phyloP scores from a whole-genome alignment of 2,888 invertebrate genomes.

The Melieria picta region DNA sequence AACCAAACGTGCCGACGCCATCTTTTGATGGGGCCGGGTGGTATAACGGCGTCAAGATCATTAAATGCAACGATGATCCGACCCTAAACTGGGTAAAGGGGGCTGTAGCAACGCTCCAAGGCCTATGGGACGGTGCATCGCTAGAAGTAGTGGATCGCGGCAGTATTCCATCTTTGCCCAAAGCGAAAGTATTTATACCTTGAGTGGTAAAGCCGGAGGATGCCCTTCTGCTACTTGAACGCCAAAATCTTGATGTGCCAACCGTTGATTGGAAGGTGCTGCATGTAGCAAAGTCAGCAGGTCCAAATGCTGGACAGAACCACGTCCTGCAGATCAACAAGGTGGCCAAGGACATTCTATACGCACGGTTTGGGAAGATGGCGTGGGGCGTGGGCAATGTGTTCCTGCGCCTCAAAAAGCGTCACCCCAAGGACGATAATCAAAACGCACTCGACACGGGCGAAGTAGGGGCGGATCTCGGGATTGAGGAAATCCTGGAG shows the following conservation, averaged over 20 bases:
- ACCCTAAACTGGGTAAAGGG: neutral
- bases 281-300: neutral
- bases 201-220: conserved; percentile 1
- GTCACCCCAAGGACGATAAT: too few relatives aligned
- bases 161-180: conserved; percentile 1
- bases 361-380: too few relatives aligned
- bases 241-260: neutral
- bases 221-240: neutral
- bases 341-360: neutral
- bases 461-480: neutral
- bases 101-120: neutral
- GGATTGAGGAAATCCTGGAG: neutral
- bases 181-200: conserved; percentile 11
- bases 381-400: too few relatives aligned
- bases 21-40: conserved; percentile 9
- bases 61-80: conserved; percentile 9
- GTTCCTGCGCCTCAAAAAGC: too few relatives aligned
- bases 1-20: neutral
- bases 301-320: neutral
- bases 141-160: neutral
- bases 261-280: neutral
- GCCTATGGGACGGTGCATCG: neutral
- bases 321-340: too few relatives aligned
- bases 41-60: conserved; percentile 3
- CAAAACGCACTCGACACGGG: too few relatives aligned